A percentile compares a stretch with the other conserved stretches of the same genome.
Conservation (phyloP, 2,888 invertebrate species). For the Torymus aiolomorphi region DNA sequence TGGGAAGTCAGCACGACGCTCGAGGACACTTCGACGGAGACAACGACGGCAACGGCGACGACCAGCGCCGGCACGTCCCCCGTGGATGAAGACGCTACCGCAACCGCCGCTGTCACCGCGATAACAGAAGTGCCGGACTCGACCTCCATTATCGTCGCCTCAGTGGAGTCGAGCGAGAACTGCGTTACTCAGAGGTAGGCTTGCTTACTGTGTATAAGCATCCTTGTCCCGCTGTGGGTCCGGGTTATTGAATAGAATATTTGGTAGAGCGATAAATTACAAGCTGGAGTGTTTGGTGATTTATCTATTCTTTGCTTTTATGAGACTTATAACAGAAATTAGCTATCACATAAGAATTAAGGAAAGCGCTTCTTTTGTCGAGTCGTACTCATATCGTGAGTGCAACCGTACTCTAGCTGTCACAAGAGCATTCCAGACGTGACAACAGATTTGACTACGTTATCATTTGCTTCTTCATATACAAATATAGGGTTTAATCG, state of each 20-base stretch:
- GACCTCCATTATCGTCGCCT: conserved; percentile 13
- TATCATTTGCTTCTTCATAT: too few species aligned
- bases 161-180: conserved; percentile 16
- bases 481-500: too few species aligned
- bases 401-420: too few species aligned
- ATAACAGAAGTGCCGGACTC: conserved; percentile 51
- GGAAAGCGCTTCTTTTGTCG: too few species aligned
- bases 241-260: not conserved
- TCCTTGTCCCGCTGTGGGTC: not conserved
- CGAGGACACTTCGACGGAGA: conserved; percentile 40
- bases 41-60: conserved; percentile 4
- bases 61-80: conserved; percentile 4
- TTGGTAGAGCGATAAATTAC: too few species aligned
- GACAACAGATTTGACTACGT: too few species aligned
- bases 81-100: conserved; percentile 18
- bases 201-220: not conserved
- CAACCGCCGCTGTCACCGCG: conserved; percentile 8
- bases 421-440: too few species aligned
- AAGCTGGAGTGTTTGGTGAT: too few species aligned
- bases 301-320: too few species aligned
- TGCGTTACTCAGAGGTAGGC: conserved; percentile 38
- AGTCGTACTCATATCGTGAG: too few species aligned
- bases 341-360: too few species aligned
- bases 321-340: too few species aligned
- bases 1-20: conserved; percentile 38